Percentiles rank a stretch among this genome's conserved stretches.
These are phyloP conservation scores for Buteo buteo DNA, from an alignment of 2,113 vertebrate genomes.

Conservation along the genomic window DNA sequence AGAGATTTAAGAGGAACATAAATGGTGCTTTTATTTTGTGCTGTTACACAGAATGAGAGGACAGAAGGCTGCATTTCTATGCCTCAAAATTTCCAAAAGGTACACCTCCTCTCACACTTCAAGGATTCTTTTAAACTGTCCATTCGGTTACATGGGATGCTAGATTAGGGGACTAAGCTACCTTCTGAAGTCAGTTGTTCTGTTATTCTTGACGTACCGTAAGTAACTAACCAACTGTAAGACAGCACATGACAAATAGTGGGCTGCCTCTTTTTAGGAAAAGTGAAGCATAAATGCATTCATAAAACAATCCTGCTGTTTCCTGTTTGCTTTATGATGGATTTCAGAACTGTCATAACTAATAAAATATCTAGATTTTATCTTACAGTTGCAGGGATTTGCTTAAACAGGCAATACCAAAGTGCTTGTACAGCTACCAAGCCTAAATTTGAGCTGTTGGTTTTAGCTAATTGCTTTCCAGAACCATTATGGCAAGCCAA, in stretches of 20 bases:
- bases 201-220: background rate
- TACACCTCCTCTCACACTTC: background rate
- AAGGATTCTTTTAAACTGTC: background rate
- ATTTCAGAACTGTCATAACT: conserved; percentile 31
- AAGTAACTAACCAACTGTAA: background rate
- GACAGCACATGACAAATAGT: background rate
- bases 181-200: background rate
- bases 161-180: background rate
- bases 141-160: background rate
- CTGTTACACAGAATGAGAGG: background rate
- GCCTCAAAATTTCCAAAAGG: background rate
- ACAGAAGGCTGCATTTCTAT: background rate
- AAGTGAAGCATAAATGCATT: conserved; percentile 33
- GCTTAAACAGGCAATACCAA: background rate
- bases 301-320: conserved; percentile 3
- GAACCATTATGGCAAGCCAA: background rate
- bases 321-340: conserved; percentile 45
- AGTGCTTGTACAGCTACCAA: conserved; percentile 2
- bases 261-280: background rate
- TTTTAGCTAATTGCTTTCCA: conserved; percentile 20
- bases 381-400: conserved; percentile 1
- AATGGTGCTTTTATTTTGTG: background rate
- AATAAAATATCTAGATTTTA: conserved; percentile 30
- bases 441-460: background rate
- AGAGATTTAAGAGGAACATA: background rate